Percentiles rank a stretch among this genome's conserved stretches.
Evolutionary conservation across 1,140 invertebrate species (phyloP).

Genomic region (Drosophila serrata): DNA sequence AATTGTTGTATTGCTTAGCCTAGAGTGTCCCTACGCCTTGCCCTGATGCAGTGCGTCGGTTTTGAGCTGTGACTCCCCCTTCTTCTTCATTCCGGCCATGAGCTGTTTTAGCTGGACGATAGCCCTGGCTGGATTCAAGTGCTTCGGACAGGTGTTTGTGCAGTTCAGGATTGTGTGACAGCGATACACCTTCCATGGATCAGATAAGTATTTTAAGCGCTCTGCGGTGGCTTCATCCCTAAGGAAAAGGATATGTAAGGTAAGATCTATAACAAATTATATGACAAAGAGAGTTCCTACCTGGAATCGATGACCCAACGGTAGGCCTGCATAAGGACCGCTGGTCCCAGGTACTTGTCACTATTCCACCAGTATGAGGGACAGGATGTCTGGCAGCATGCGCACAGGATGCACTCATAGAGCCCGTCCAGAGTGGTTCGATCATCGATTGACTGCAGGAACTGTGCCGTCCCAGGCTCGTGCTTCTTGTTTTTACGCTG

Average conservation of each 20-base stretch:
- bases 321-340: constrained; percentile 96
- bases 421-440: constrained; percentile 96
- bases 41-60: constrained; percentile 83
- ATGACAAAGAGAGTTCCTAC: neutral
- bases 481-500: constrained; percentile 90
- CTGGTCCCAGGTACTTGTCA: constrained; percentile 97
- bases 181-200: constrained; percentile 96
- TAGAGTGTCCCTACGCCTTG: constrained; percentile 4
- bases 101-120: constrained; percentile 98
- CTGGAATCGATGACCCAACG: constrained; percentile 98
- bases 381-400: constrained; percentile 98
- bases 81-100: constrained; percentile 92
- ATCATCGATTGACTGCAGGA: constrained; percentile 95
- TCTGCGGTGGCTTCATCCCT: constrained; percentile 93
- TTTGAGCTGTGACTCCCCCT: constrained; percentile 90
- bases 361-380: constrained; percentile 99
- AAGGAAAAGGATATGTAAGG: neutral
- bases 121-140: constrained; percentile 96
- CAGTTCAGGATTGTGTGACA: constrained; percentile 99
- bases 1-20: neutral
- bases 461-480: constrained; percentile 89
- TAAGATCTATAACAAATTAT: neutral
- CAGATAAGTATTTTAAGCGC: constrained; percentile 92
- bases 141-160: constrained; percentile 98
- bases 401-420: constrained; percentile 98